Conservation (phyloP, 2,888 invertebrate species). For the Bursaphelenchus okinawaensis region DNA sequence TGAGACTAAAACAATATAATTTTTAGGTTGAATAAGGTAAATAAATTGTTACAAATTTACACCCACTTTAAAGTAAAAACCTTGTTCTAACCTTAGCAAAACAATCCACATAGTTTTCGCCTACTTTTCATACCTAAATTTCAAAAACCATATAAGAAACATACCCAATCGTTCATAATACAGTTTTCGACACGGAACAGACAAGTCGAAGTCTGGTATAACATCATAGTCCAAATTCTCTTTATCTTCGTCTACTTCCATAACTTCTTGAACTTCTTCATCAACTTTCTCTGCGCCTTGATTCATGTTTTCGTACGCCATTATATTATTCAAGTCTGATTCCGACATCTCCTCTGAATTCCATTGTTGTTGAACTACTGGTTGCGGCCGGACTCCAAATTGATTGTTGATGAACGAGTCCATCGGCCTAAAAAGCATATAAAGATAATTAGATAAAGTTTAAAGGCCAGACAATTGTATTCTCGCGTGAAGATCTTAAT, state of each 20-base stretch:
- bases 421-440: too few relatives aligned
- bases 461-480: too few relatives aligned
- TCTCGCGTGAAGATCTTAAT: too few relatives aligned
- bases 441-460: too few relatives aligned
- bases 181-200: neutral
- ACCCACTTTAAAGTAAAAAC: too few relatives aligned
- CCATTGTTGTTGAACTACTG: too few relatives aligned
- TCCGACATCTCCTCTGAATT: neutral
- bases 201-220: neutral
- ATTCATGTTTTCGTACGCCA: neutral
- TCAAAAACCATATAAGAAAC: too few relatives aligned
- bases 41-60: too few relatives aligned
- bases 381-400: too few relatives aligned
- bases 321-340: neutral
- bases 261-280: neutral
- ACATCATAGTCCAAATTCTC: neutral
- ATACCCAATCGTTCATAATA: neutral
- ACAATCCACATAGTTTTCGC: neutral
- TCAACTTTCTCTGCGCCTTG: neutral
- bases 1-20: constrained; percentile 1
- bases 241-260: neutral
- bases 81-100: too few relatives aligned
- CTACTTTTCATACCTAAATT: neutral
- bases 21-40: neutral
- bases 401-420: too few relatives aligned